These are phyloP conservation scores for Fregata magnificens DNA, from an alignment of 2,113 vertebrate genomes.

Conservation along the genomic window DNA sequence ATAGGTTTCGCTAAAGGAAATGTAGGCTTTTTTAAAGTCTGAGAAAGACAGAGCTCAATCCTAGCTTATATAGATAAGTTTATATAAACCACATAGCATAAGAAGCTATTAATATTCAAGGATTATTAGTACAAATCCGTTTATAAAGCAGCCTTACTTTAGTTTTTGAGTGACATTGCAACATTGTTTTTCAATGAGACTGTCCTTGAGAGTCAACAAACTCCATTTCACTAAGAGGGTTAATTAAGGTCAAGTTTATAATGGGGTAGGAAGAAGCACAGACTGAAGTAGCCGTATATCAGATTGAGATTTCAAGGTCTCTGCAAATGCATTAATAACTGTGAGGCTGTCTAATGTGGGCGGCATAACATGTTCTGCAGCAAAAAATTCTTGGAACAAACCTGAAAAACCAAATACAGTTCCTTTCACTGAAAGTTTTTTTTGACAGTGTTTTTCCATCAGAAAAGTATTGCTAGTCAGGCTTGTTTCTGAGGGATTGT, in stretches of 20 bases:
- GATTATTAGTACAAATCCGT: constrained; percentile 62
- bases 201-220: constrained; percentile 68
- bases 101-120: constrained; percentile 65
- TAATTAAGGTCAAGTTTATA: constrained; percentile 75
- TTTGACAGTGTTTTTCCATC: not conserved
- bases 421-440: not conserved
- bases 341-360: not conserved
- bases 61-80: constrained; percentile 34
- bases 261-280: constrained; percentile 30
- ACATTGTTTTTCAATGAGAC: constrained; percentile 59
- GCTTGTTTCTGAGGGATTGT: not conserved
- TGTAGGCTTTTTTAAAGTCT: not conserved
- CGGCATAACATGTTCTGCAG: not conserved
- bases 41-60: not conserved
- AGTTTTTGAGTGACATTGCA: constrained; percentile 53
- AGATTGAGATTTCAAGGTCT: constrained; percentile 42
- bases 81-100: constrained; percentile 34
- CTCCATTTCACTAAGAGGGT: constrained; percentile 65
- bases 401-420: not conserved
- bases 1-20: not conserved
- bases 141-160: constrained; percentile 46
- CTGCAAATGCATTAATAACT: constrained; percentile 12
- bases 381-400: not conserved
- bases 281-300: constrained; percentile 33
- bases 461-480: not conserved